phyloP scores from a whole-genome alignment of 2,888 invertebrate species.

The Acanthacorydalis orientalis region DNA sequence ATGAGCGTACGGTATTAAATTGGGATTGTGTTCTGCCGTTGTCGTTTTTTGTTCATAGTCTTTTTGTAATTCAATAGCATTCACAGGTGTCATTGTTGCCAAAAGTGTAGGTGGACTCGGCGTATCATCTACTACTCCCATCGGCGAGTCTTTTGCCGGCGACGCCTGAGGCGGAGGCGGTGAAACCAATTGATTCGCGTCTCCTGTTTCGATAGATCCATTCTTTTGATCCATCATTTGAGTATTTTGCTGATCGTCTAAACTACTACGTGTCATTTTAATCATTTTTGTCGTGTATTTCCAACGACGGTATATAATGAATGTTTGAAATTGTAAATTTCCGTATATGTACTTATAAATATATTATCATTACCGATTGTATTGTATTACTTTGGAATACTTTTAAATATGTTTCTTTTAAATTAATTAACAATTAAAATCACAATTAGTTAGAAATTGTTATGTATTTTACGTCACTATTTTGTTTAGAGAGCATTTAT shows the following conservation, averaged over 20 bases:
- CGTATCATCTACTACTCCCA: conserved; percentile 27
- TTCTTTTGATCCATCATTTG: conserved; percentile 11
- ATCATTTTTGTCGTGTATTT: not conserved
- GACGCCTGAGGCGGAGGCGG: conserved; percentile 31
- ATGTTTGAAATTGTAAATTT: no score
- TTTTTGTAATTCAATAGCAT: conserved; percentile 55
- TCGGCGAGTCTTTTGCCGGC: conserved; percentile 27
- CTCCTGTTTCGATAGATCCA: conserved; percentile 16
- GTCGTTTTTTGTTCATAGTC: conserved; percentile 42
- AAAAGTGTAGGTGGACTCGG: conserved; percentile 57
- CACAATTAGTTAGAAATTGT: no score
- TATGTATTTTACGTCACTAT: no score
- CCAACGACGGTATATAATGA: no score
- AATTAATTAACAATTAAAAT: no score
- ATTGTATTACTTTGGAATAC: no score
- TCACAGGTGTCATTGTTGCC: conserved; percentile 78
- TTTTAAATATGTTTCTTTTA: no score
- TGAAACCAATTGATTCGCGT: conserved; percentile 27
- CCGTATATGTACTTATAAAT: no score
- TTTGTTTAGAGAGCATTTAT: no score
- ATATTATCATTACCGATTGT: no score
- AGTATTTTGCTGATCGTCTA: conserved; percentile 20
- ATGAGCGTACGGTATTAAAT: conserved; percentile 32
- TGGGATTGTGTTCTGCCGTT: conserved; percentile 37
- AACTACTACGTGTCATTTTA: conserved; percentile 23